Evolutionary conservation across 1,140 invertebrate species (phyloP).

Genomic region (Pseudomyrmex flavicornis): DNA sequence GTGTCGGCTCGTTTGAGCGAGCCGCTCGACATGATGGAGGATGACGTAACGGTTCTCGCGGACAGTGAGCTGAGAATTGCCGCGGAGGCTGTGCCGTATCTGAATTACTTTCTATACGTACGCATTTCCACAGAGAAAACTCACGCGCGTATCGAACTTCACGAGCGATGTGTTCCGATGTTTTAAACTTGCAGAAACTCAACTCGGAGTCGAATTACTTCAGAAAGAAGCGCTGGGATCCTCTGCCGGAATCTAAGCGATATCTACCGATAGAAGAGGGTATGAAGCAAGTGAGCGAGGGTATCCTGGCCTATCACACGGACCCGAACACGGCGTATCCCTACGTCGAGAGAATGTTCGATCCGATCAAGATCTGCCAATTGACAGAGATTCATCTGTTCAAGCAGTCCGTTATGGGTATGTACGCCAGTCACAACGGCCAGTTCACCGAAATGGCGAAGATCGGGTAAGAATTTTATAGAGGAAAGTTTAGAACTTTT

Average conservation of each 20-base stretch:
- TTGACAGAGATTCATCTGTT: slow-evolving; percentile 75
- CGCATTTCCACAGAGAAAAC: not conserved
- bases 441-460: slow-evolving; percentile 73
- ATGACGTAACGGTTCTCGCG: slow-evolving; percentile 76
- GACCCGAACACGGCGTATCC: slow-evolving; percentile 74
- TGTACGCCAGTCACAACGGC: slow-evolving; percentile 70
- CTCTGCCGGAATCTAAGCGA: slow-evolving; percentile 68
- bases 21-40: slow-evolving; percentile 80
- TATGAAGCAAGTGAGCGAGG: slow-evolving; percentile 68
- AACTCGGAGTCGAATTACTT: slow-evolving; percentile 74
- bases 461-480: slow-evolving; percentile 64
- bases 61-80: slow-evolving; percentile 75
- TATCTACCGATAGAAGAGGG: slow-evolving; percentile 71
- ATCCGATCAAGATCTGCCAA: slow-evolving; percentile 68
- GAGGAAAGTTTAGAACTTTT: not conserved
- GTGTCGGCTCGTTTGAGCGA: slow-evolving; percentile 79
- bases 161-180: not conserved
- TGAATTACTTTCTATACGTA: slow-evolving; percentile 79
- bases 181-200: slow-evolving; percentile 54
- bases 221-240: slow-evolving; percentile 72
- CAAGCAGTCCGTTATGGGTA: slow-evolving; percentile 68
- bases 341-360: slow-evolving; percentile 70
- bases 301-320: slow-evolving; percentile 73
- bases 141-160: not conserved
- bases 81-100: slow-evolving; percentile 76